phyloP scores from a whole-genome alignment of 2,113 vertebrate genomes.

The Nycticorax nycticorax region DNA sequence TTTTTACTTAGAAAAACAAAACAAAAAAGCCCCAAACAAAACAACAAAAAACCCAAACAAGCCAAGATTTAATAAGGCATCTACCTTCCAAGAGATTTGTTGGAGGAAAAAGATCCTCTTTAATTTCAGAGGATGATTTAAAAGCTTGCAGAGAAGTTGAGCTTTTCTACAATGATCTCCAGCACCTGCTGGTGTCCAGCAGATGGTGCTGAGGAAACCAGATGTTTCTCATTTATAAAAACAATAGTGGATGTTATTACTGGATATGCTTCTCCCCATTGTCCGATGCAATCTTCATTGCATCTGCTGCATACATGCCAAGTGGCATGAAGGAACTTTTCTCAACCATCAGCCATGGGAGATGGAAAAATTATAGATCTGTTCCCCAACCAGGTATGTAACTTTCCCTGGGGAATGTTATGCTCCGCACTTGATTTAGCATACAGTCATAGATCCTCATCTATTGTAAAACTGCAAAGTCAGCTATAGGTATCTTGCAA shows the following conservation, averaged over 20 bases:
- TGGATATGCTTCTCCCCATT: neutral
- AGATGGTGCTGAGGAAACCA: neutral
- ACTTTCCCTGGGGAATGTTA: neutral
- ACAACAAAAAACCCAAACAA: accelerated
- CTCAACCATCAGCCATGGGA: neutral
- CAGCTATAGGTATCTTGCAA: neutral
- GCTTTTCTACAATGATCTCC: neutral
- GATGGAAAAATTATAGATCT: neutral
- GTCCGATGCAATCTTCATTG: neutral
- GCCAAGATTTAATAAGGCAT: neutral
- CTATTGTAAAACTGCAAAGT: neutral
- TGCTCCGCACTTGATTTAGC: neutral
- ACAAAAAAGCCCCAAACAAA: neutral
- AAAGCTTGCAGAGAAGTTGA: neutral
- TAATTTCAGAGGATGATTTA: neutral
- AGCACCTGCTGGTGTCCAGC: neutral
- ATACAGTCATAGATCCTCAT: neutral
- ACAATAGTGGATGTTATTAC: neutral
- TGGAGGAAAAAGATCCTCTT: neutral
- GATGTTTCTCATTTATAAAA: neutral
- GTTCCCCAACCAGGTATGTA: neutral
- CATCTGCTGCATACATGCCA: neutral
- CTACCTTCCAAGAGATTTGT: neutral
- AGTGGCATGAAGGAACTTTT: neutral
- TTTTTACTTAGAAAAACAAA: too few relatives aligned